Evolutionary conservation across 2,888 invertebrate genomes (phyloP), one percentile per base, ranked within the genome.

Genomic region (Dusona sp.): DNA sequence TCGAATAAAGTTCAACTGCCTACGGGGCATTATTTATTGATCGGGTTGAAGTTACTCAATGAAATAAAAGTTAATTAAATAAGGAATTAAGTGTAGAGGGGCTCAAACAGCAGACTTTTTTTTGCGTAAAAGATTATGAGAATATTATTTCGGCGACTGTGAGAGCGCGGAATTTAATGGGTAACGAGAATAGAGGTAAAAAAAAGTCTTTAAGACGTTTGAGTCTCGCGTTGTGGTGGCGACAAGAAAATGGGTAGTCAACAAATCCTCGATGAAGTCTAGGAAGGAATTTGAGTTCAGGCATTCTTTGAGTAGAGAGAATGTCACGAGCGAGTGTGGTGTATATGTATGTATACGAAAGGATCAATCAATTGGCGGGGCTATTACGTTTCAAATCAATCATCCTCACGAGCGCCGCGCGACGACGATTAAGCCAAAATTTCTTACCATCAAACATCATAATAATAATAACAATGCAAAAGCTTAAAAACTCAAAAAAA

Each of bases 401-500:
- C 33, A 22, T 67, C 79, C 22, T 11, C 25, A 42, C 33, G 68
- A 57, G 38, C 57, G 68, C 57, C 68, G 42, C 68, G 54, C 51
- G 51, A 57, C 29, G 48, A 51, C 2, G 67, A 78, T 25, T 25
- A 13, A 79, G 19, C n/a, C 11, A 48, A 48, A 57, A 22, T 42
- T 74, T 29, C 4, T 9, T n/a, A 72, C n/a, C 29, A 54, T 29
- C 61, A 45, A 75, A 51, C 38, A n/a, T n/a, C 11, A 75, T 4
- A 86, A 83, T 65, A 80, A 81, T 64, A 73, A 36, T 29, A 77
- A 77, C 48, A 65, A 79, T 54, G 75, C 79, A 72, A 86, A 77
- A n/a, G 83, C 85, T 79, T 83, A 51, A 79, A 64, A 79, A 75
- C 85, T 79, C 45, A 68, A 57, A 51, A 42, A 25, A 70, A 65